A percentile compares a stretch with the other conserved stretches of the same genome.
Conservation (phyloP, 2,113 vertebrate species). For the Gasterosteus aculeatus region DNA sequence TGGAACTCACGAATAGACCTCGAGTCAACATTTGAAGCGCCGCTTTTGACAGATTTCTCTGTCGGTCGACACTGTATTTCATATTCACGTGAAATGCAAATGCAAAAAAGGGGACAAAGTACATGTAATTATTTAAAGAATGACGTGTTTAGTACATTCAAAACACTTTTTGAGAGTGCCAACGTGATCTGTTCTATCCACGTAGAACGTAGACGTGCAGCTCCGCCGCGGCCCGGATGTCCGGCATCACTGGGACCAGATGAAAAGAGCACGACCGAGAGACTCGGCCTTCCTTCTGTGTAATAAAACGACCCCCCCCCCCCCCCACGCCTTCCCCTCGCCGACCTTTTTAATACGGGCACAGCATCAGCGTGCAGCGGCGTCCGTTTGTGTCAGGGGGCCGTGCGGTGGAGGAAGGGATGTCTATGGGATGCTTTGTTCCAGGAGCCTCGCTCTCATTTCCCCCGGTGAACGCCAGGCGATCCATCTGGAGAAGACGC, state of each 20-base stretch:
- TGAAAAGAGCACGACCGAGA: slow-evolving; percentile 48
- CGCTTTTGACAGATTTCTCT: background rate
- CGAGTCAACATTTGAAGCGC: background rate
- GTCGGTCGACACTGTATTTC: background rate
- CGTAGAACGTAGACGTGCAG: too few species aligned
- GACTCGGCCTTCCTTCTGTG: slow-evolving; percentile 14
- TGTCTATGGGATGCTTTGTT: slow-evolving; percentile 11
- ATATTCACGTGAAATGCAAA: background rate
- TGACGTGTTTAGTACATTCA: background rate
- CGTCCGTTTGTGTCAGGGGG: slow-evolving; percentile 41
- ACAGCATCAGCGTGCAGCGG: slow-evolving; percentile 9
- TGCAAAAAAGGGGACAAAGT: too few species aligned
- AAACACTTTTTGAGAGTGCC: background rate
- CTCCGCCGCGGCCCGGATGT: too few species aligned
- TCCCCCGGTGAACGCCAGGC: slow-evolving; percentile 16
- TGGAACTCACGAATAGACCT: background rate
- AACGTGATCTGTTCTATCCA: too few species aligned
- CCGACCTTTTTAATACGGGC: slow-evolving; percentile 60
- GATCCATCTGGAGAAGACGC: slow-evolving; percentile 18
- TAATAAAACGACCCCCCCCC: slow-evolving; percentile 20
- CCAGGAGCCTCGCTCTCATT: slow-evolving; percentile 3
- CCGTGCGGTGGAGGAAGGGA: slow-evolving; percentile 5
- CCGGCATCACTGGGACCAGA: too few species aligned
- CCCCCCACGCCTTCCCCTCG: background rate
- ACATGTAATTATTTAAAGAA: background rate